Evolutionary conservation across 2,113 vertebrate species (phyloP), one percentile per base, ranked within the genome.

Genomic region (Esox niger): DNA sequence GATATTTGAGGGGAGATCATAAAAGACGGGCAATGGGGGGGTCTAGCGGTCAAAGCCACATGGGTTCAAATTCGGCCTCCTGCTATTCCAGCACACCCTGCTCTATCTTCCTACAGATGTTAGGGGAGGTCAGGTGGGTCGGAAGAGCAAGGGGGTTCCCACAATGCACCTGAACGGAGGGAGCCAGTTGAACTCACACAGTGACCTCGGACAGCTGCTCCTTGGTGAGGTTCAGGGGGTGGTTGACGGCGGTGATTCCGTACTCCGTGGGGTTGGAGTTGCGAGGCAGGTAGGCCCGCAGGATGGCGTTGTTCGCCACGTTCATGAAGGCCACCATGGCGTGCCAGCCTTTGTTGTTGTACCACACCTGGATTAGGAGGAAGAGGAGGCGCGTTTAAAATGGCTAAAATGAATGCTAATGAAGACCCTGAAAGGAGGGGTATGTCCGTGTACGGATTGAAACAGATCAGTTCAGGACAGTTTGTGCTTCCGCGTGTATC

Each of bases 341-440:
- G 1, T 99, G 97, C 97, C 97, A 98, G 69, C 97, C 97, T 88
- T 99, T 99, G 86, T 99, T 99, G 79, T 97, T 99, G 79, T 95
- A 99, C 97, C 97, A 99, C 6, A 98, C 97, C 97, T 99, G 78
- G 20, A 79, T 76, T 29, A 80, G 65, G 33, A 43, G 3, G 35
- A n/a, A n/a, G n/a, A 66, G 70, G 57, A 20, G 33, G 8, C 64
- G 46, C 6, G 21, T 26, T 8, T 26, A 69, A 20, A 5, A 21
- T 3, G 10, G 26, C 11, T 13, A 38, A 38, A 38, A 38, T 13
- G 13, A 38, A 38, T 15, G 6, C 2, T 11, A 38, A 38, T 15
- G 6, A 38, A 38, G n/a, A 15, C 11, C 9, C 3, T 15, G 9
- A 13, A 38, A 38, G 9, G 3, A 2, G 13, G 13, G 13, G 9